A percentile compares a stretch with the other conserved stretches of the same genome.
Conservation (phyloP, 2,113 vertebrate genomes). For the Passer domesticus region DNA sequence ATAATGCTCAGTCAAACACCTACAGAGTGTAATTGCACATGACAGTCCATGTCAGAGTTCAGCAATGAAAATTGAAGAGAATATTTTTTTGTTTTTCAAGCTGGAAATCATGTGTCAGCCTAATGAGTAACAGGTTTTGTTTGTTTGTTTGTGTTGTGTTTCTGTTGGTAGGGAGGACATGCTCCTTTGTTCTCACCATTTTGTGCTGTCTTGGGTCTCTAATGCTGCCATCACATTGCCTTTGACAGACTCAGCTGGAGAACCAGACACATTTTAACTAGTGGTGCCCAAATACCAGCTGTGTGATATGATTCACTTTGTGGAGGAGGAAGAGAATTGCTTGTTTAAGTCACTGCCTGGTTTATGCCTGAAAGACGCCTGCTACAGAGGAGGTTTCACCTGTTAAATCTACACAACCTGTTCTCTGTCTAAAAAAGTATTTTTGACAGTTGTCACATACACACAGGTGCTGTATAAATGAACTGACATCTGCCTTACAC, state of each 20-base stretch:
- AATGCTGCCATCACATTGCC: neutral
- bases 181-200: slow-evolving; percentile 49
- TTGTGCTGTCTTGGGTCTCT: neutral
- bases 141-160: slow-evolving; percentile 51
- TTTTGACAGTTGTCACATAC: neutral
- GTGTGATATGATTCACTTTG: slow-evolving; percentile 28
- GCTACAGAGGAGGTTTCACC: neutral
- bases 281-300: slow-evolving; percentile 1
- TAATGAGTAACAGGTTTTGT: slow-evolving; percentile 48
- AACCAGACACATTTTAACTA: neutral
- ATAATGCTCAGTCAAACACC: slow-evolving; percentile 1
- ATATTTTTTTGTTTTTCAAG: neutral
- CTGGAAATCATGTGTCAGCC: neutral
- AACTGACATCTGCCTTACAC: neutral
- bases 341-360: neutral
- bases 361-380: neutral
- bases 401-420: neutral
- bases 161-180: slow-evolving; percentile 46
- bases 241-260: slow-evolving; percentile 35
- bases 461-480: neutral
- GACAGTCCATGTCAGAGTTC: slow-evolving; percentile 42
- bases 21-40: slow-evolving; percentile 22
- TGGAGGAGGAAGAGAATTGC: neutral
- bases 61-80: neutral
- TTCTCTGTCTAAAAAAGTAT: neutral